Percentiles rank a stretch among this genome's conserved stretches.
Evolutionary conservation across 2,113 vertebrate species (phyloP).

Genomic region (Callaeas wilsoni): DNA sequence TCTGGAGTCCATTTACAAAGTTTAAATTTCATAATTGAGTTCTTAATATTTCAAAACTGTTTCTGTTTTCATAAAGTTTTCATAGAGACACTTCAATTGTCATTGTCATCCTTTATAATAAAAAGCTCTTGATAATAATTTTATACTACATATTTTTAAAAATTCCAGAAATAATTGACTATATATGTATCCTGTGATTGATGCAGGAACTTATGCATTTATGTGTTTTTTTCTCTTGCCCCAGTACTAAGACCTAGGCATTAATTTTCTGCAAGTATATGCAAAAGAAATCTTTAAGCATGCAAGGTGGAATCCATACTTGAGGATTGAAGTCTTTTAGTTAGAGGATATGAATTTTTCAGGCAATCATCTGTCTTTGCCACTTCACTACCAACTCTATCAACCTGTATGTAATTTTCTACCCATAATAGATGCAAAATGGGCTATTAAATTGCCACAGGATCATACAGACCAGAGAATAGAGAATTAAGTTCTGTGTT

Average conservation of each 20-base stretch:
- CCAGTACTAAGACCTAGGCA: background rate
- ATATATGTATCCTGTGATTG: accelerated
- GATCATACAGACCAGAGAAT: background rate
- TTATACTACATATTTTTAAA: background rate
- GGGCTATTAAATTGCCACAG: background rate
- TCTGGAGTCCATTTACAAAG: background rate
- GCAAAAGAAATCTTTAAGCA: background rate
- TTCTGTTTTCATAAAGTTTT: constrained; percentile 9
- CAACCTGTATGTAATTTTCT: background rate
- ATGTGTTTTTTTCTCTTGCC: background rate
- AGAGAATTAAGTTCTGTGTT: background rate
- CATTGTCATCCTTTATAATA: background rate
- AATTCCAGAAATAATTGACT: background rate
- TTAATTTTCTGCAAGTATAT: background rate
- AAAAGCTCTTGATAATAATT: background rate
- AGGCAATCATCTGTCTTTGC: background rate
- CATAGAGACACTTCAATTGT: background rate
- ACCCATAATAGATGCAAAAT: background rate
- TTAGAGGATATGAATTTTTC: constrained; percentile 9
- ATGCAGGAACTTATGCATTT: background rate
- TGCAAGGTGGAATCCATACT: background rate
- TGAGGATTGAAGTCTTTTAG: background rate
- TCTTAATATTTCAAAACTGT: constrained; percentile 17
- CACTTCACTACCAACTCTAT: background rate
- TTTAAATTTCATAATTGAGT: constrained; percentile 21